Evolutionary conservation across 37 sponge, comb jelly and placozoan species (phyloP), one percentile per base, ranked within the genome.

Genomic region (Spongilla lacustris): DNA sequence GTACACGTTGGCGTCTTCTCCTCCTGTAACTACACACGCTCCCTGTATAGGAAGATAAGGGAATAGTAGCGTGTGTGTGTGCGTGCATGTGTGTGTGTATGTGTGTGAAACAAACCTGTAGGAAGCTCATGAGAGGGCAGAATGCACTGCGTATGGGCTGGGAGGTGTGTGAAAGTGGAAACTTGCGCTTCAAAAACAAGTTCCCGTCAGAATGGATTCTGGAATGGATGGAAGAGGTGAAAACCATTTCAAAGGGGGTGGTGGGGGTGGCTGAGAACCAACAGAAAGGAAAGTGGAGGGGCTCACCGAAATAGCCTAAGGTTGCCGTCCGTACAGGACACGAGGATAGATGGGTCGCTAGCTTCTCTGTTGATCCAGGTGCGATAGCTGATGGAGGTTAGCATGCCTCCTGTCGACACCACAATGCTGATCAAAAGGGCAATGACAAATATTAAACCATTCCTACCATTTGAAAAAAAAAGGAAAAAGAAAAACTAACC

Each of bases 61-160:
- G 67, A 34, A 24, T 21, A 23, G 38, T 23, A 79, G 41, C 31
- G 25, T 25, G 27, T 26, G 74, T 19, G 12, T 25, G n/a, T 28
- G n/a, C 12, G 19, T n/a, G n/a, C n/a, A n/a, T n/a, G n/a, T n/a
- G n/a, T n/a, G n/a, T n/a, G 23, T 75, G 75, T 19, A 31, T 29
- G 66, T 32, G 28, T 34, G 50, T 4, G 0, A 12, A n/a, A 17
- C 30, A 27, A 14, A 88, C 96, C 85, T 93, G 85, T 19, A 94
- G 68, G 81, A 96, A 96, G 50, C 94, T 94, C 97, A 96, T 96
- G 67, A 96, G 86, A 14, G 97, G 97, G 37, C 97, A 96, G 88
- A 96, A 96, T 26, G 93, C 90, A 81, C 97, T 96, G 31, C 80
- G 68, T 58, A 96, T 83, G 27, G 79, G 69, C 24, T 91, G 77